These are phyloP conservation scores for Centropus bengalensis DNA, from an alignment of 2,113 vertebrate genomes.

Conservation along the genomic window DNA sequence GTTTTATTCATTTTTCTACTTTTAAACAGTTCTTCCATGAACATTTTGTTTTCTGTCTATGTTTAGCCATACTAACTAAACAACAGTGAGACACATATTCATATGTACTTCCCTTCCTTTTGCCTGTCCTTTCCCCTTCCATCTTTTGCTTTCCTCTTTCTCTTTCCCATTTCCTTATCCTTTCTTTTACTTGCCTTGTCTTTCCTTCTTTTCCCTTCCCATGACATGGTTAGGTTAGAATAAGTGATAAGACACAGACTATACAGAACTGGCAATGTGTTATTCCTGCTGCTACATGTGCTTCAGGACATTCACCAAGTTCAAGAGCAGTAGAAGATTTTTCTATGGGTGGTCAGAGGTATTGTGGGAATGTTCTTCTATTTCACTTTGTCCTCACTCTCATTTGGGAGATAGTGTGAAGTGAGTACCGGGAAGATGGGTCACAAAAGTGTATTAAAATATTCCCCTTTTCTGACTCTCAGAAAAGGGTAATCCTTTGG, in stretches of 20 bases:
- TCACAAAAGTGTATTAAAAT: not conserved
- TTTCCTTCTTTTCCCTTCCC: not conserved
- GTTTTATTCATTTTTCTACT: not conserved
- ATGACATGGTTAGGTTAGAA: not conserved
- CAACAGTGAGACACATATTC: not conserved
- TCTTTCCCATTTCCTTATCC: not conserved
- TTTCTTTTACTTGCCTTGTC: not conserved
- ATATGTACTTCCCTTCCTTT: not conserved
- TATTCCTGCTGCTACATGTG: not conserved
- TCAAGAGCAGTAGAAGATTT: not conserved
- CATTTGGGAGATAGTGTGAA: not conserved
- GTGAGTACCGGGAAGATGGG: not conserved
- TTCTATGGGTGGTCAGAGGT: not conserved
- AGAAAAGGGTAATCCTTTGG: not conserved
- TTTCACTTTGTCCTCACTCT: not conserved
- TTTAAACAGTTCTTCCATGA: not conserved
- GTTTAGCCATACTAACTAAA: not conserved
- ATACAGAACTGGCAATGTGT: not conserved
- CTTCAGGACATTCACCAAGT: not conserved
- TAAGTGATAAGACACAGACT: fast-evolving
- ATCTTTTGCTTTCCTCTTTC: not conserved
- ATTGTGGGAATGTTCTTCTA: not conserved
- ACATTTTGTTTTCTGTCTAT: not conserved
- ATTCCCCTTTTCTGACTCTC: not conserved
- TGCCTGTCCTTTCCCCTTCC: not conserved